Conservation (phyloP, 2,888 invertebrate genomes). For the Eupsilia transversa region DNA sequence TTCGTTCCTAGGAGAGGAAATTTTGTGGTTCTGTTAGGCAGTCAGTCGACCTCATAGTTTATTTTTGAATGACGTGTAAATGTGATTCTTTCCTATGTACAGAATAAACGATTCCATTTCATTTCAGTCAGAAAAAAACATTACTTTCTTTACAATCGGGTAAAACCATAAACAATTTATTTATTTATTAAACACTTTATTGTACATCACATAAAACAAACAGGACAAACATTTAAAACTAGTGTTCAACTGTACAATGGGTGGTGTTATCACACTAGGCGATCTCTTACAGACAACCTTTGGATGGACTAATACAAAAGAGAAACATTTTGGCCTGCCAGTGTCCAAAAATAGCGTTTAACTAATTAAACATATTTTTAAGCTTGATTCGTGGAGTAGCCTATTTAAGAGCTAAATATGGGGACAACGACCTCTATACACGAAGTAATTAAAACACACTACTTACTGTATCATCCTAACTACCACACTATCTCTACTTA, state of each 20-base stretch:
- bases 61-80: too few species aligned
- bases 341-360: not conserved
- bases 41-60: too few species aligned
- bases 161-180: not conserved
- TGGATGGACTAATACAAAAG: too few species aligned
- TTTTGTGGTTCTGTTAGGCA: too few species aligned
- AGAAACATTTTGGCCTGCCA: too few species aligned
- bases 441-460: conserved; percentile 1
- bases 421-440: not conserved
- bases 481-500: conserved; percentile 13
- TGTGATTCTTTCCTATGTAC: too few species aligned
- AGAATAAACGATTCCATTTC: too few species aligned
- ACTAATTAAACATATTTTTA: not conserved
- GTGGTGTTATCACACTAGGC: too few species aligned
- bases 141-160: too few species aligned
- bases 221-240: not conserved
- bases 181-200: not conserved
- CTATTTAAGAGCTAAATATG: not conserved
- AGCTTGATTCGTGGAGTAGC: not conserved
- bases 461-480: not conserved
- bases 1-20: not conserved
- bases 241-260: not conserved
- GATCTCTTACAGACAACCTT: not conserved
- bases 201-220: not conserved
- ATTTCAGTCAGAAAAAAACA: too few species aligned